Percentiles rank a stretch among this genome's conserved stretches.
Conservation (phyloP, 2,888 invertebrate species). For the Leptothorax acervorum region DNA sequence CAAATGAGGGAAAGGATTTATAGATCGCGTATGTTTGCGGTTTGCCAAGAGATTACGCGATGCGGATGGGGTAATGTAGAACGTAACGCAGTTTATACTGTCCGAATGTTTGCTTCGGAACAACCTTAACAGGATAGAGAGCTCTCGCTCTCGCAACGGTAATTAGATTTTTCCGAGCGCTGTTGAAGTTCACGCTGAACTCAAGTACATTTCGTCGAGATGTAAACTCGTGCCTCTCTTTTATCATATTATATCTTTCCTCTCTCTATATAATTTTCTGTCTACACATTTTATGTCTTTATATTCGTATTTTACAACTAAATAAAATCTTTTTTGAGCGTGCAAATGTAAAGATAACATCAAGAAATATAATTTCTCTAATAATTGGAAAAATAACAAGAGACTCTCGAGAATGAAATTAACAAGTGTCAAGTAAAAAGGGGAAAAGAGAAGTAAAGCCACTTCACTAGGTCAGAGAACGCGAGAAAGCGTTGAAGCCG, state of each 20-base stretch:
- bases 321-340: neutral
- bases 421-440: no score
- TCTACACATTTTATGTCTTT: neutral
- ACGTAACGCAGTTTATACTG: neutral
- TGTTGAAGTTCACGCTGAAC: slow-evolving; percentile 6
- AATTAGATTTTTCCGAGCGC: slow-evolving; percentile 41
- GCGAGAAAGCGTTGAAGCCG: no score
- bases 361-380: neutral
- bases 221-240: neutral
- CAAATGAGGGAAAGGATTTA: slow-evolving; percentile 24
- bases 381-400: no score
- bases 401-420: no score
- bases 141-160: slow-evolving; percentile 33
- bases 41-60: slow-evolving; percentile 29
- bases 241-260: neutral
- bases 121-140: slow-evolving; percentile 2
- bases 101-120: slow-evolving; percentile 12
- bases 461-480: no score
- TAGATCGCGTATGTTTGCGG: slow-evolving; percentile 23
- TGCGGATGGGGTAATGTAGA: slow-evolving; percentile 1
- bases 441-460: no score
- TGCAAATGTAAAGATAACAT: neutral
- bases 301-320: neutral
- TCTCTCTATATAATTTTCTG: slow-evolving; percentile 12
- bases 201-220: neutral